phyloP scores from a whole-genome alignment of 2,888 invertebrate genomes.

The Lypha dubia region DNA sequence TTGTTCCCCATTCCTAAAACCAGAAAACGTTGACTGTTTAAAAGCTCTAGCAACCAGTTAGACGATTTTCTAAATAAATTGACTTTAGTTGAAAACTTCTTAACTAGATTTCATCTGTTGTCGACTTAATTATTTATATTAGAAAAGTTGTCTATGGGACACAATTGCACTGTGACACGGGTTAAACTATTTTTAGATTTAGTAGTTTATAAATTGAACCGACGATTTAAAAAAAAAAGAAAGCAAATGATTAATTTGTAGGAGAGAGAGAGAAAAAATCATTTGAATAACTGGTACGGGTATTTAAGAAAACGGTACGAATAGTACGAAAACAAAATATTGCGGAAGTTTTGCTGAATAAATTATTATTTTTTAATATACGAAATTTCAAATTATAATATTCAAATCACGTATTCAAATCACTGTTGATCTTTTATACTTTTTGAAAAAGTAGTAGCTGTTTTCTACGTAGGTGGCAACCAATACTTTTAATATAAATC shows the following conservation, averaged over 20 bases:
- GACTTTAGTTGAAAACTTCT: too few relatives aligned
- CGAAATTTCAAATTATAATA: neutral
- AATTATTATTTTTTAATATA: neutral
- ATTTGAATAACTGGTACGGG: slow-evolving; percentile 12
- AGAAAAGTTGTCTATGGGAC: too few relatives aligned
- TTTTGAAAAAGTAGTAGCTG: neutral
- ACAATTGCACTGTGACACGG: too few relatives aligned
- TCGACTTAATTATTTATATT: too few relatives aligned
- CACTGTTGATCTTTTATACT: neutral
- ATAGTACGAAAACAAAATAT: neutral
- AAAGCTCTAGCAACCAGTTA: too few relatives aligned
- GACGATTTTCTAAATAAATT: too few relatives aligned
- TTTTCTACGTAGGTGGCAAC: too few relatives aligned
- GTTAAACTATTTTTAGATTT: neutral
- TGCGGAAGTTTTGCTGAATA: neutral
- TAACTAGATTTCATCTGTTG: too few relatives aligned
- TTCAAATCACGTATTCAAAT: neutral
- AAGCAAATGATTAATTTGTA: neutral
- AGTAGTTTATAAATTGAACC: neutral
- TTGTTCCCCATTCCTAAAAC: too few relatives aligned
- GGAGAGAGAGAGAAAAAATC: too few relatives aligned
- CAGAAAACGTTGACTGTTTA: too few relatives aligned
- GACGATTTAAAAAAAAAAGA: slow-evolving; percentile 7
- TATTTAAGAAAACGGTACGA: slow-evolving; percentile 10
- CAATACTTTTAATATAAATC: too few relatives aligned